Percentiles rank a stretch among this genome's conserved stretches.
Evolutionary conservation across 2,888 invertebrate genomes (phyloP).

Genomic region (Marasmarcha lunaedactyla): DNA sequence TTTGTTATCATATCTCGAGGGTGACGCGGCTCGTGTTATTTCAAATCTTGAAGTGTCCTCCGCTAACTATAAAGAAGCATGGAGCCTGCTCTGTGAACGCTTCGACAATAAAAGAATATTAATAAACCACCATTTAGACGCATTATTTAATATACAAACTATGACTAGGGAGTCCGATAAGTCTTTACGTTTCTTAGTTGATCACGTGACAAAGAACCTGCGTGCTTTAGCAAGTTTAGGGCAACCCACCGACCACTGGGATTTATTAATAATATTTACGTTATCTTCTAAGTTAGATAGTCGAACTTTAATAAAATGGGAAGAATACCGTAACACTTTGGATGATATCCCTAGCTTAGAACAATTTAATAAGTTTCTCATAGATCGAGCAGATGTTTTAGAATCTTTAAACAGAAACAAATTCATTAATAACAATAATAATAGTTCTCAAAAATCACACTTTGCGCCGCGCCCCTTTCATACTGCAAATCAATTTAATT

Average conservation of each 20-base stretch:
- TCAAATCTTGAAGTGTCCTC: conserved; percentile 12
- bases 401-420: conserved; percentile 9
- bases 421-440: neutral
- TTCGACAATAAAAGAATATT: conserved; percentile 13
- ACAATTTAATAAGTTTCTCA: conserved; percentile 13
- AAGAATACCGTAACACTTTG: conserved; percentile 4
- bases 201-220: conserved; percentile 16
- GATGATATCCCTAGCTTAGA: conserved; percentile 10
- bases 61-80: conserved; percentile 12
- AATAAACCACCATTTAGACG: conserved; percentile 12
- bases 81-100: conserved; percentile 9
- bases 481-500: neutral
- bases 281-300: conserved; percentile 13
- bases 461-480: too few relatives aligned
- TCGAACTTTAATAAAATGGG: conserved; percentile 8
- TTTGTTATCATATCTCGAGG: conserved; percentile 12
- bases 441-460: neutral
- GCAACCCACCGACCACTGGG: conserved; percentile 14
- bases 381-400: conserved; percentile 13
- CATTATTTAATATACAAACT: conserved; percentile 10
- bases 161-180: conserved; percentile 11
- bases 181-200: conserved; percentile 14
- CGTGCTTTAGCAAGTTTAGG: conserved; percentile 15
- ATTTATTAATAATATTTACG: conserved; percentile 9
- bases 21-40: conserved; percentile 12